phyloP scores from a whole-genome alignment of 2,113 vertebrate genomes.

The Brachirus orientalis region DNA sequence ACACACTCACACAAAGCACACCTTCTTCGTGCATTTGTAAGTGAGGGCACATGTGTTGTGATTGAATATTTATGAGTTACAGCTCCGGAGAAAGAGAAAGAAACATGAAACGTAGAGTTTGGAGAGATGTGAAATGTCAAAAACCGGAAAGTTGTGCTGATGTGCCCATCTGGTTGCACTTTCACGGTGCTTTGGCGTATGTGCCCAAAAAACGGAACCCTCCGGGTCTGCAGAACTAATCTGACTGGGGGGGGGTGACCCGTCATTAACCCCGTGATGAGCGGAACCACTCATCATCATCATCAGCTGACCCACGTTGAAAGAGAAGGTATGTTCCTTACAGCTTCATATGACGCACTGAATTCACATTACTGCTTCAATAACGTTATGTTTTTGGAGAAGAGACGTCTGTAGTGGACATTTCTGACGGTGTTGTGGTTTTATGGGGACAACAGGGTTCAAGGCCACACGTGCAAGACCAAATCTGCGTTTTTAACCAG shows the following conservation, averaged over 20 bases:
- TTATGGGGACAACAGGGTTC: too few species aligned
- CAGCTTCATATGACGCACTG: constrained; percentile 6
- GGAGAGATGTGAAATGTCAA: constrained; percentile 67
- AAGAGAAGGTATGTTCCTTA: constrained; percentile 22
- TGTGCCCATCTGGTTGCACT: constrained; percentile 80
- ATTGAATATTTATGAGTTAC: constrained; percentile 79
- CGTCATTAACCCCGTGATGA: constrained; percentile 72
- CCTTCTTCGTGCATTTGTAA: constrained; percentile 57
- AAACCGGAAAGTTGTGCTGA: constrained; percentile 73
- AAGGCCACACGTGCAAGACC: too few species aligned
- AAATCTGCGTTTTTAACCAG: too few species aligned
- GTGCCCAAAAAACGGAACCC: constrained; percentile 61
- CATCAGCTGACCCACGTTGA: constrained; percentile 34
- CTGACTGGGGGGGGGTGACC: constrained; percentile 69
- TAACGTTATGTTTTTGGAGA: not conserved
- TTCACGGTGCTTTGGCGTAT: constrained; percentile 75
- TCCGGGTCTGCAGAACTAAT: constrained; percentile 76
- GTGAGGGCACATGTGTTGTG: constrained; percentile 66
- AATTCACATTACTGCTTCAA: not conserved
- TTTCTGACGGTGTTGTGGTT: too few species aligned
- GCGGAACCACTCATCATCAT: constrained; percentile 57
- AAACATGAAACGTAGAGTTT: too few species aligned
- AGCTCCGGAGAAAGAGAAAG: constrained; percentile 53
- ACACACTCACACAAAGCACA: constrained; percentile 27
- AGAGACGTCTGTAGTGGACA: too few species aligned